Evolutionary conservation across 1,140 invertebrate genomes (phyloP), one percentile per base, ranked within the genome.

Genomic region (Pseudomyrmex dendroicus): DNA sequence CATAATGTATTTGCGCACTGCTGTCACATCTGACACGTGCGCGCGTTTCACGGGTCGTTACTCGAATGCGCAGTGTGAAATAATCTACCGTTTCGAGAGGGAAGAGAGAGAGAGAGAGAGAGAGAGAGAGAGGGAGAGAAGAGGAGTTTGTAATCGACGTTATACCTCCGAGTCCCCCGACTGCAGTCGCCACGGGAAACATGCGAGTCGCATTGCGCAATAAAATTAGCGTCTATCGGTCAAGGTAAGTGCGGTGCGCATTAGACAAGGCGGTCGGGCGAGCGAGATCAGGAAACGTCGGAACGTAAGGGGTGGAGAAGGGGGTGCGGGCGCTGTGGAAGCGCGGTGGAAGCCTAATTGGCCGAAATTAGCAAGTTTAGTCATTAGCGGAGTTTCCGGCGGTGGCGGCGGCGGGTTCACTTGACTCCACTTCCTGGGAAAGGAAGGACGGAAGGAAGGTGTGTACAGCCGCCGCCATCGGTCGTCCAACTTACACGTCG

Each of bases 321-420:
- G 35, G 35, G 0, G 20, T 35, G 59, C 73, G 44, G 77, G 70
- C 15, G 22, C 61, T 20, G 54, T 48, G 57, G 73, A 88, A 90
- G 89, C 80, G 90, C 80, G 90, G 84, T 90, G 68, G 84, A 83
- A 88, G 84, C 91, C 93, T 94, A 94, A 94, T 94, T 94, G 93
- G 92, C 92, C 89, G 91, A 93, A 94, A 94, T 94, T 94, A 94
- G 94, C 93, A 94, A 94, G 93, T 94, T 94, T 94, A 93, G 93
- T 94, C 93, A 94, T 94, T 94, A 94, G 92, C 85, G 87, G 92
- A 94, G 93, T 94, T 94, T 93, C 92, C 92, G 86, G 83, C 62
- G 74, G 64, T 50, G 63, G 50, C 54, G n/a, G 48, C n/a, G 25
- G n/a, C 25, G 88, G 90, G 91, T 93, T 91, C 93, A 94, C 93